Conservation (phyloP, 2,113 vertebrate genomes). For the Campylomormyrus tamandua region DNA sequence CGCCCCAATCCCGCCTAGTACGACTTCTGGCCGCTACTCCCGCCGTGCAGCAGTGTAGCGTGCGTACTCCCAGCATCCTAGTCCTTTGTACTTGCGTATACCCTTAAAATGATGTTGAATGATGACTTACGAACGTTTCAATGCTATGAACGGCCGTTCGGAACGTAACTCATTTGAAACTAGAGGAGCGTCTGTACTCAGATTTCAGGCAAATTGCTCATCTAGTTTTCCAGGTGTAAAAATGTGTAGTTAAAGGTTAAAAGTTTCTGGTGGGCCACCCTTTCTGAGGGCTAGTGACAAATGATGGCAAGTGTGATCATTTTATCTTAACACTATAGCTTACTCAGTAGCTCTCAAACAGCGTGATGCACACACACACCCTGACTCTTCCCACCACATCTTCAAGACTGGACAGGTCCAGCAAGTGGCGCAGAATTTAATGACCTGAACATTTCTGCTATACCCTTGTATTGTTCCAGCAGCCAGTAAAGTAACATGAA, state of each 20-base stretch:
- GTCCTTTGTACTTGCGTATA: too few species aligned
- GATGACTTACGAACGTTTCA: too few species aligned
- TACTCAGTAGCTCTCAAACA: not conserved
- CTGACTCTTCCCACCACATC: not conserved
- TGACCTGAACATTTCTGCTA: not conserved
- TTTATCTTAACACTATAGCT: not conserved
- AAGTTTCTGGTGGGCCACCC: not conserved
- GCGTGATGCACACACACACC: not conserved
- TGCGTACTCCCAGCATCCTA: too few species aligned
- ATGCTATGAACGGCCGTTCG: too few species aligned
- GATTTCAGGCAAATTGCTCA: not conserved
- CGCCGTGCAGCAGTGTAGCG: too few species aligned
- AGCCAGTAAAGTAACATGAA: not conserved
- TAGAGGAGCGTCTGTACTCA: not conserved
- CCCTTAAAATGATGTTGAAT: too few species aligned
- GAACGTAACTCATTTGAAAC: too few species aligned
- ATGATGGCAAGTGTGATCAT: not conserved
- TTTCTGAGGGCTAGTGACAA: not conserved
- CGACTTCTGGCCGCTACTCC: too few species aligned
- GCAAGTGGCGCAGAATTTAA: not conserved
- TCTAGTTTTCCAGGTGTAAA: not conserved
- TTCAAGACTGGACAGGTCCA: not conserved
- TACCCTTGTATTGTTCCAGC: not conserved
- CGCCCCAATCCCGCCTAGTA: too few species aligned
- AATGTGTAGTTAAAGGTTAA: not conserved